Evolutionary conservation across 1,140 invertebrate species (phyloP).

Genomic region (Papilio polytes): DNA sequence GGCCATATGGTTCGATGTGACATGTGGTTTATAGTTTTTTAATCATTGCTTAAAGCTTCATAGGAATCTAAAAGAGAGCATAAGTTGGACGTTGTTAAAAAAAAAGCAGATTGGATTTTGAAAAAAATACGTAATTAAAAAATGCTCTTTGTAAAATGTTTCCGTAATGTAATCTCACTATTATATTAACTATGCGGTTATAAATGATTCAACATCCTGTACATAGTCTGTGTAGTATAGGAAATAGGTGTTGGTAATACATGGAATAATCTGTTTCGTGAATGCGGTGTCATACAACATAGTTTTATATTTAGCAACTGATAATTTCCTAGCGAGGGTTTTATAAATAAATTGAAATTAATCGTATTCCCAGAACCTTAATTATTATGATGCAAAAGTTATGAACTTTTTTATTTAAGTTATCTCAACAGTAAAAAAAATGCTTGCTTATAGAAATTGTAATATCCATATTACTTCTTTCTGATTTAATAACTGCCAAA

Average conservation of each 20-base stretch:
- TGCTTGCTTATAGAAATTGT: too few species aligned
- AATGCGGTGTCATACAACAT: neutral
- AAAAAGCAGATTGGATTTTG: too few species aligned
- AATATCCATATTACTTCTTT: too few species aligned
- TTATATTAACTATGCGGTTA: neutral
- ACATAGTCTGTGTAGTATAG: neutral
- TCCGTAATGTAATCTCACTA: too few species aligned
- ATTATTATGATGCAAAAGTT: too few species aligned
- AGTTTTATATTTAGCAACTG: neutral
- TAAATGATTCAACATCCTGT: neutral
- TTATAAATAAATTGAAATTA: neutral
- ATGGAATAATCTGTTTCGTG: neutral
- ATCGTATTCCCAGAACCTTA: neutral
- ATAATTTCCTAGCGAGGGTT: neutral
- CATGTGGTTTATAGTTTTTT: constrained; percentile 8
- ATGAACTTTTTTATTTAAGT: too few species aligned
- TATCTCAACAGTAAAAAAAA: too few species aligned
- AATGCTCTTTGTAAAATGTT: too few species aligned
- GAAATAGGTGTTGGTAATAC: neutral
- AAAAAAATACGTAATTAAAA: too few species aligned
- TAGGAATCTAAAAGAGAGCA: too few species aligned
- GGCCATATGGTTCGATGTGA: neutral
- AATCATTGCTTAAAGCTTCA: neutral
- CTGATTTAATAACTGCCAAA: too few species aligned
- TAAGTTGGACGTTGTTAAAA: too few species aligned